These are phyloP conservation scores for Ametastegia equiseti DNA, from an alignment of 2,888 invertebrate genomes.

Conservation along the genomic window DNA sequence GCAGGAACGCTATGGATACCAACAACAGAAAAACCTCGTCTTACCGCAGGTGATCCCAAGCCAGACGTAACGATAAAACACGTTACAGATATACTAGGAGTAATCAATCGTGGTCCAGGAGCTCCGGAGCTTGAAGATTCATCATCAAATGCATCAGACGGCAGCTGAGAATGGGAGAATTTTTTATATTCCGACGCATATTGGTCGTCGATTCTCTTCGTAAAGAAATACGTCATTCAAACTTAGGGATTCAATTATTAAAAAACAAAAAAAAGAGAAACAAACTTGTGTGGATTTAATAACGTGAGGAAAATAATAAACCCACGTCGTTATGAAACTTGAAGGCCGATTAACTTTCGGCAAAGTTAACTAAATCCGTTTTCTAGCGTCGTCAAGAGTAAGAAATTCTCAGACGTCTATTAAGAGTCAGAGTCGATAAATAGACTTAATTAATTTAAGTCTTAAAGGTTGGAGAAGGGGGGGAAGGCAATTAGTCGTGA, in stretches of 20 bases:
- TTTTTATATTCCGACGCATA: background rate
- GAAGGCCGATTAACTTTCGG: too few relatives aligned
- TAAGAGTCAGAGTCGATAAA: too few relatives aligned
- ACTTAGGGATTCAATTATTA: slow-evolving; percentile 11
- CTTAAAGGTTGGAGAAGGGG: too few relatives aligned
- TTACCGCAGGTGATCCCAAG: slow-evolving; percentile 74
- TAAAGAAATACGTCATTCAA: slow-evolving; percentile 17
- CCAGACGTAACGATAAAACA: slow-evolving; percentile 84
- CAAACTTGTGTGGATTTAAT: background rate
- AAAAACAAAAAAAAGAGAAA: too few relatives aligned
- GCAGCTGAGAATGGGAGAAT: slow-evolving; percentile 73
- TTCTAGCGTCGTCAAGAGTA: background rate
- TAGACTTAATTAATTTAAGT: too few relatives aligned
- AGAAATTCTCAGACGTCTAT: background rate
- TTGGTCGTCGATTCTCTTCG: background rate
- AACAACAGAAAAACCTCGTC: slow-evolving; percentile 71
- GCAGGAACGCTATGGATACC: slow-evolving; percentile 91
- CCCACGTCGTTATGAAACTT: too few relatives aligned
- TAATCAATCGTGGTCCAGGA: slow-evolving; percentile 76
- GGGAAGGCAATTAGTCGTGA: too few relatives aligned
- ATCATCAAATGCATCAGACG: slow-evolving; percentile 75
- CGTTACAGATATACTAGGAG: slow-evolving; percentile 81
- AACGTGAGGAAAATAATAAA: too few relatives aligned
- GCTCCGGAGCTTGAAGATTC: slow-evolving; percentile 76
- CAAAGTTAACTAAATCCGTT: background rate